Conservation (phyloP, 2,797 vertebrate genomes). For the Parauchenoglanis punctatus region DNA sequence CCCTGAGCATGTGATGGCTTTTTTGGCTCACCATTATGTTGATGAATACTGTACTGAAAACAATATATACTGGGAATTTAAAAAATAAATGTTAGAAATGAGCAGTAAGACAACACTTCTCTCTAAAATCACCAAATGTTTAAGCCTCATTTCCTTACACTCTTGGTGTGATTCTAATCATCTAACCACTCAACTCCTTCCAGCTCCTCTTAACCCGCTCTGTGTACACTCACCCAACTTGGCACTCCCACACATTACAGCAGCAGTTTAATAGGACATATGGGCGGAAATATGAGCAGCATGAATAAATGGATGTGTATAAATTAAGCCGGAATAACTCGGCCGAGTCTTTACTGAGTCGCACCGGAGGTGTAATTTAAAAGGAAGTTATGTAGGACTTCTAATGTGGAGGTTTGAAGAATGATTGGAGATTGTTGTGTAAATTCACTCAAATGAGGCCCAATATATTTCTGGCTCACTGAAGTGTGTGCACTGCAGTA, state of each 20-base stretch:
- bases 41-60: background rate
- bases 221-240: constrained; percentile 69
- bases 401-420: constrained; percentile 43
- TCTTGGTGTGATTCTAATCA: constrained; percentile 72
- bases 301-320: constrained; percentile 71
- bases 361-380: constrained; percentile 47
- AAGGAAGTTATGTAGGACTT: constrained; percentile 35
- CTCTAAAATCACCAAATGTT: background rate
- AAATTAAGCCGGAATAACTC: constrained; percentile 69
- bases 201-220: constrained; percentile 65
- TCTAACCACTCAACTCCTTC: constrained; percentile 65
- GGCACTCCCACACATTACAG: constrained; percentile 71
- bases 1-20: constrained; percentile 48
- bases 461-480: constrained; percentile 25
- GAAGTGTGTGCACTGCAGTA: constrained; percentile 27
- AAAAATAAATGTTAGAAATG: background rate
- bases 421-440: constrained; percentile 38
- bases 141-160: constrained; percentile 49
- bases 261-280: constrained; percentile 73
- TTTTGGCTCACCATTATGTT: constrained; percentile 66
- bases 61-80: background rate
- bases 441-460: constrained; percentile 35
- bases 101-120: background rate
- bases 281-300: constrained; percentile 66
- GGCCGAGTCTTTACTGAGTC: constrained; percentile 68